Percentiles rank a stretch among this genome's conserved stretches.
Conservation (phyloP, 2,888 invertebrate genomes). For the Drosophila ustulata region DNA sequence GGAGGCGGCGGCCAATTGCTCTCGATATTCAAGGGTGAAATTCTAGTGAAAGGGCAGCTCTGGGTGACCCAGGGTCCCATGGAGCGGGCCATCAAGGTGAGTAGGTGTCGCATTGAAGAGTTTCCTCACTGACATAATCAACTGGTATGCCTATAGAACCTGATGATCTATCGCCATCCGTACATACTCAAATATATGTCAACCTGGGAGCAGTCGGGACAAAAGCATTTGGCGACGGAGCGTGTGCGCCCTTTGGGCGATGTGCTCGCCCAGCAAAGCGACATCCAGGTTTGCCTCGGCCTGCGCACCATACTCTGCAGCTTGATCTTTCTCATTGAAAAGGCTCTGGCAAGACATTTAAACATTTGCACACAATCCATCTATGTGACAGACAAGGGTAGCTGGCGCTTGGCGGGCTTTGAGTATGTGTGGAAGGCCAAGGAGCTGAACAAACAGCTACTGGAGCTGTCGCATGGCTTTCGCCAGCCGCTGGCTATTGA, state of each 20-base stretch:
- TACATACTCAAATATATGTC: constrained; percentile 93
- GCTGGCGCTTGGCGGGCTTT: constrained; percentile 94
- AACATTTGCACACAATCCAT: constrained; percentile 92
- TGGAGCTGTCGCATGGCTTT: constrained; percentile 89
- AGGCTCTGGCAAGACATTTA: constrained; percentile 92
- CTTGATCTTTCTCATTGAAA: constrained; percentile 93
- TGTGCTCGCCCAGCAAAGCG: constrained; percentile 88
- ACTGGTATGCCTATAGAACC: constrained; percentile 87
- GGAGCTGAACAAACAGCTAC: constrained; percentile 88
- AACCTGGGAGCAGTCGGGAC: constrained; percentile 91
- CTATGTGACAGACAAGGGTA: constrained; percentile 93
- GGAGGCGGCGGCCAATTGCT: constrained; percentile 87
- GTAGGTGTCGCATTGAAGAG: constrained; percentile 31
- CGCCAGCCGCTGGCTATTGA: constrained; percentile 91
- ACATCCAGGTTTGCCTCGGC: constrained; percentile 94
- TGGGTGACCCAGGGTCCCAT: constrained; percentile 89
- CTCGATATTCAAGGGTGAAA: constrained; percentile 91
- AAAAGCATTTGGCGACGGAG: constrained; percentile 92
- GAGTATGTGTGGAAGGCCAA: constrained; percentile 91
- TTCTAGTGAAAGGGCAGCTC: constrained; percentile 87
- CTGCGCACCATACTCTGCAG: constrained; percentile 92
- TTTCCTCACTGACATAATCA: not conserved
- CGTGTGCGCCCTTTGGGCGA: constrained; percentile 91
- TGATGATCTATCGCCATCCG: constrained; percentile 94
- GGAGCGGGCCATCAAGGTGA: constrained; percentile 91